These are phyloP conservation scores for Daphoenositta chrysoptera DNA, from an alignment of 2,113 vertebrate genomes.

Conservation along the genomic window DNA sequence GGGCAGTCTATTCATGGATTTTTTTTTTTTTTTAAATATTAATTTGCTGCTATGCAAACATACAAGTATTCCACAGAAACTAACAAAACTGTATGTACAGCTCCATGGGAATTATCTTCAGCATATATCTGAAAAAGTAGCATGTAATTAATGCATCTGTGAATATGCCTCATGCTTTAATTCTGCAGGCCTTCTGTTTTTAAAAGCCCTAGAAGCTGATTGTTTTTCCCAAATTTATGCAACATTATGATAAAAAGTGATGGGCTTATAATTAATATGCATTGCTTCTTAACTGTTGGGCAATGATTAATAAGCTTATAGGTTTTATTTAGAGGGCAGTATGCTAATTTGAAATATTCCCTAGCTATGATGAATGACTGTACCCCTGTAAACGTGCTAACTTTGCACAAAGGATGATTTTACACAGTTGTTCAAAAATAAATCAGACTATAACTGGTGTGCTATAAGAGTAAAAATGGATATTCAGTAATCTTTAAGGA, in stretches of 20 bases:
- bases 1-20: neutral
- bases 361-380: neutral
- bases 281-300: slow-evolving; percentile 52
- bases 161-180: slow-evolving; percentile 6
- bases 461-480: neutral
- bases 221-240: slow-evolving; percentile 35
- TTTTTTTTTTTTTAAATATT: neutral
- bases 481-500: neutral
- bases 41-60: neutral
- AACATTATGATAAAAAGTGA: slow-evolving; percentile 49
- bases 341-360: slow-evolving; percentile 30
- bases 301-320: slow-evolving; percentile 32
- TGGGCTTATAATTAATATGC: slow-evolving; percentile 47
- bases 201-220: slow-evolving; percentile 4
- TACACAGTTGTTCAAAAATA: neutral
- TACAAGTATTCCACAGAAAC: neutral
- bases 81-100: neutral
- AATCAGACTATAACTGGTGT: neutral
- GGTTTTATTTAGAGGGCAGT: slow-evolving; percentile 17
- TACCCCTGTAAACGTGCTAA: neutral
- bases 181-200: slow-evolving; percentile 52
- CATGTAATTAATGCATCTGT: slow-evolving; percentile 58
- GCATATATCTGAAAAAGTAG: slow-evolving; percentile 43
- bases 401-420: slow-evolving; percentile 23
- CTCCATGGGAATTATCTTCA: neutral